phyloP scores from a whole-genome alignment of 2,113 vertebrate species.

The Sphyrna mokarran region DNA sequence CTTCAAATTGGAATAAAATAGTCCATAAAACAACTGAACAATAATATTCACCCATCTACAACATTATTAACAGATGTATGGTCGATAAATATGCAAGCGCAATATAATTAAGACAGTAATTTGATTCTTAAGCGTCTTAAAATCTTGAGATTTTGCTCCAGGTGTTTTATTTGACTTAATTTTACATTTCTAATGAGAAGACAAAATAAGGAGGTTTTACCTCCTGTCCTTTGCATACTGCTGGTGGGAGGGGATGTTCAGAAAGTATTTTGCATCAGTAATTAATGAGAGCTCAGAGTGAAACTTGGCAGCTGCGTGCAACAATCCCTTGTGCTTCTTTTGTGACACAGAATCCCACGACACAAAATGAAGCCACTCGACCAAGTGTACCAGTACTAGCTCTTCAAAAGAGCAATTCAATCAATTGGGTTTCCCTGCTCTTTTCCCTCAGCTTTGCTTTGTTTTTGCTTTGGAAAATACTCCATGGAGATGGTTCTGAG shows the following conservation, averaged over 20 bases:
- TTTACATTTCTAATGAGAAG: neutral
- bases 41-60: neutral
- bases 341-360: neutral
- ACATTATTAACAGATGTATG: neutral
- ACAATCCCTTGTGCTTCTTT: neutral
- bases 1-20: neutral
- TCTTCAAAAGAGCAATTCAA: neutral
- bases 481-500: no score
- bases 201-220: neutral
- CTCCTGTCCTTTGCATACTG: neutral
- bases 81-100: neutral
- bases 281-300: neutral
- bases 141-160: neutral
- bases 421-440: neutral
- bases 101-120: neutral
- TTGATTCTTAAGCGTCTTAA: neutral
- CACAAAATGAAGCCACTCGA: neutral
- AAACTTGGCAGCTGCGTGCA: neutral
- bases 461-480: neutral
- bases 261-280: neutral
- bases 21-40: neutral
- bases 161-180: neutral
- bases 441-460: neutral
- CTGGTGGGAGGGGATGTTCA: neutral
- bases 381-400: neutral